phyloP scores from a whole-genome alignment of 2,113 vertebrate genomes.

The Hippopotamus amphibius region DNA sequence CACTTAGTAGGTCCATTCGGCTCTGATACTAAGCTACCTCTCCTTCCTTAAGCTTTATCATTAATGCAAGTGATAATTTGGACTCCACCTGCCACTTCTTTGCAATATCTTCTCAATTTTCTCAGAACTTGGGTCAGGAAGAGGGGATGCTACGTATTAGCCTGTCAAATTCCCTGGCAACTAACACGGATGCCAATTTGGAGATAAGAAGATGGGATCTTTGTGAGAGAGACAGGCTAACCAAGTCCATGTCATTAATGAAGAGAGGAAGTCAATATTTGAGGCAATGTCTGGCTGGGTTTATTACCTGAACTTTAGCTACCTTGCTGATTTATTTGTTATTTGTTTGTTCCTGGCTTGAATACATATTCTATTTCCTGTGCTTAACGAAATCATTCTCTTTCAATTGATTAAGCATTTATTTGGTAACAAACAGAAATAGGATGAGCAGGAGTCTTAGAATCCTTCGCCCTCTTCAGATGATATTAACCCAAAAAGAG shows the following conservation, averaged over 20 bases:
- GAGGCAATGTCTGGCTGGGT: neutral
- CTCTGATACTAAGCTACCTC: neutral
- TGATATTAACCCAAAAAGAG: neutral
- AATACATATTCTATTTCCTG: conserved; percentile 10
- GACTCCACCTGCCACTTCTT: neutral
- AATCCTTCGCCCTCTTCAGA: neutral
- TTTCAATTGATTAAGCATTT: neutral
- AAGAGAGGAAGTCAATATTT: neutral
- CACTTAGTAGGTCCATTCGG: neutral
- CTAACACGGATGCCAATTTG: neutral
- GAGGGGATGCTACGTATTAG: neutral
- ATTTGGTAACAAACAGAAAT: neutral
- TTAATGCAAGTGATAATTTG: neutral
- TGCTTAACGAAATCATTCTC: neutral
- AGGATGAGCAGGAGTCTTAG: neutral
- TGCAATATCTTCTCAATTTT: neutral
- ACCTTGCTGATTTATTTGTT: neutral
- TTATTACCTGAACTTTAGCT: neutral
- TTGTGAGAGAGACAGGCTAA: neutral
- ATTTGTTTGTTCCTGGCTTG: neutral
- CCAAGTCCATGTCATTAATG: neutral
- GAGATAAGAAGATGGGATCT: neutral
- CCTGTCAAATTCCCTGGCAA: neutral
- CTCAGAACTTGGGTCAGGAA: neutral
- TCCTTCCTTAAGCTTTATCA: neutral